Conservation (phyloP, 2,888 invertebrate species). For the Conops quadrifasciatus region DNA sequence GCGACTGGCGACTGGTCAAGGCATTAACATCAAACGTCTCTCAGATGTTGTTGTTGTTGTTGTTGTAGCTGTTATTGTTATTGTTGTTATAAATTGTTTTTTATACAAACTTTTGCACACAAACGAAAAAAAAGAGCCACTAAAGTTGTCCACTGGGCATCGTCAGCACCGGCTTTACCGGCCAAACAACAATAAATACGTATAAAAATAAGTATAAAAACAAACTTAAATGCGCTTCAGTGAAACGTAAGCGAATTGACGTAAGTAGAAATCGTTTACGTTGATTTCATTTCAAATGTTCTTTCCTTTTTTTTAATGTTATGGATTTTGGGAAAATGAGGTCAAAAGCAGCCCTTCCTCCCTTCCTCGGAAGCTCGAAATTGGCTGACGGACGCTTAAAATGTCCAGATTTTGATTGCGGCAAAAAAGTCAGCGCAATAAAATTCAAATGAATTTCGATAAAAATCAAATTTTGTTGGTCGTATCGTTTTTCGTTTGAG, state of each 20-base stretch:
- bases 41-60: not conserved
- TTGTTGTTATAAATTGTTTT: slow-evolving; percentile 18
- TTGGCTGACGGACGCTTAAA: slow-evolving; percentile 20
- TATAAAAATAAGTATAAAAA: slow-evolving; percentile 48
- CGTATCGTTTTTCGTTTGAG: slow-evolving; percentile 8
- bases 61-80: slow-evolving; percentile 17
- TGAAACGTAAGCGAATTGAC: slow-evolving; percentile 50
- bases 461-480: slow-evolving; percentile 61
- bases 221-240: slow-evolving; percentile 61
- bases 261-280: slow-evolving; percentile 52
- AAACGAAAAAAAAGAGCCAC: slow-evolving; percentile 9
- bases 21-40: not conserved
- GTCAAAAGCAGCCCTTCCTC: slow-evolving; percentile 46
- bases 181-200: slow-evolving; percentile 41
- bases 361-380: not conserved
- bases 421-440: slow-evolving; percentile 52
- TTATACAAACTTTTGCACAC: not conserved
- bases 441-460: slow-evolving; percentile 64
- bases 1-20: slow-evolving; percentile 17
- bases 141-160: slow-evolving; percentile 23
- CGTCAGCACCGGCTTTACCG: not conserved
- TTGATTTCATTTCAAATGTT: slow-evolving; percentile 62
- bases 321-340: slow-evolving; percentile 60
- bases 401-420: slow-evolving; percentile 28
- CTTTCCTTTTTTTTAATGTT: slow-evolving; percentile 51